These are phyloP conservation scores for Cyprinella venusta DNA, from an alignment of 2,797 vertebrate species.

Conservation along the genomic window DNA sequence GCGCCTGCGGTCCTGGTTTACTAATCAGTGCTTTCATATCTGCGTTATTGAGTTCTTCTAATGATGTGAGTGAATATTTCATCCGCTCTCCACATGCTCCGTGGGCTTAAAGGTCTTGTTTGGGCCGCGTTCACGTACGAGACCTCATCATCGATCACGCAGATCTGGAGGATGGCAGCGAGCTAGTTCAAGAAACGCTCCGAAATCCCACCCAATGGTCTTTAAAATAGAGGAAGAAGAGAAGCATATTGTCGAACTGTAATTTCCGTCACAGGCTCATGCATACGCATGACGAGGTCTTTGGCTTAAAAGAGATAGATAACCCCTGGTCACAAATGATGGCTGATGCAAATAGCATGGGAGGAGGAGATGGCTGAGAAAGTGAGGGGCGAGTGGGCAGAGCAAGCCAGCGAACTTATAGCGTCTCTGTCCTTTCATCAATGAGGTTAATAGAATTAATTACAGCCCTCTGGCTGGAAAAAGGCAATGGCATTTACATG, in stretches of 20 bases:
- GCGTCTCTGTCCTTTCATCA: conserved; percentile 73
- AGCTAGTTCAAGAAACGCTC: conserved; percentile 45
- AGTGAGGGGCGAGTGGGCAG: conserved; percentile 54
- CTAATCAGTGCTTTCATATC: conserved; percentile 59
- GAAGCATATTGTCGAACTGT: conserved; percentile 47
- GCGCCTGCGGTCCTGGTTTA: conserved; percentile 45
- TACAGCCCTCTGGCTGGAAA: conserved; percentile 67
- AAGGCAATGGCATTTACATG: conserved; percentile 72
- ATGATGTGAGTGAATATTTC: conserved; percentile 59
- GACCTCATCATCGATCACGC: conserved; percentile 56
- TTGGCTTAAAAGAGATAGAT: conserved; percentile 47
- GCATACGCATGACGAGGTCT: conserved; percentile 49
- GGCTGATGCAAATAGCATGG: conserved; percentile 48
- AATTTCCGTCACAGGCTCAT: conserved; percentile 47
- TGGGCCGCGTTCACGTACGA: conserved; percentile 50
- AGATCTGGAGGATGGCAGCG: conserved; percentile 49
- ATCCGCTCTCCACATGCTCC: conserved; percentile 48
- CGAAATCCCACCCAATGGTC: conserved; percentile 42
- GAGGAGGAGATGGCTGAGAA: conserved; percentile 52
- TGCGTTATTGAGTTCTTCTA: conserved; percentile 55
- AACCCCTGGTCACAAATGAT: conserved; percentile 51
- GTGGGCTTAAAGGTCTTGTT: conserved; percentile 53
- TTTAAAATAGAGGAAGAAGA: conserved; percentile 35
- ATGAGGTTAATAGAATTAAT: conserved; percentile 76
- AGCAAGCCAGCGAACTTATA: conserved; percentile 66